Evolutionary conservation across 2,888 invertebrate species (phyloP).

Genomic region (Sisyra nigra): DNA sequence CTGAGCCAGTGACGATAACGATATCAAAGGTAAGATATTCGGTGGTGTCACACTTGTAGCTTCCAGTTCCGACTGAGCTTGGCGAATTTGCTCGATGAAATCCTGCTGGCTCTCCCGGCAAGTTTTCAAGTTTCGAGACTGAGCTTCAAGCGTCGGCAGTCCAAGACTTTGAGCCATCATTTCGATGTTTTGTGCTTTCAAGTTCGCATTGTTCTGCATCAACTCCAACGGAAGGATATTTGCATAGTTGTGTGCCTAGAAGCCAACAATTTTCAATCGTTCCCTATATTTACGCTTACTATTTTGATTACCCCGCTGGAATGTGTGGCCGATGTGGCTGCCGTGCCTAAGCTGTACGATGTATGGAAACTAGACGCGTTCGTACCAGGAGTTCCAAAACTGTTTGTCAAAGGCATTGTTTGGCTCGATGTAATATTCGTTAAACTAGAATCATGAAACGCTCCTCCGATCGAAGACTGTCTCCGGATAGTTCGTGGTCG

Average conservation of each 20-base stretch:
- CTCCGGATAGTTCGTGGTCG: conserved; percentile 40
- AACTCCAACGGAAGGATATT: conserved; percentile 6
- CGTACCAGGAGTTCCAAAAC: conserved; percentile 29
- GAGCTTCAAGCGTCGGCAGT: neutral
- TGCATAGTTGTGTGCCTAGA: conserved; percentile 6
- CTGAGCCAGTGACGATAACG: neutral
- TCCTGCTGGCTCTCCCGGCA: conserved; percentile 2
- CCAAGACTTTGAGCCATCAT: neutral
- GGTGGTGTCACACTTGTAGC: neutral
- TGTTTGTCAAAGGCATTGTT: conserved; percentile 8
- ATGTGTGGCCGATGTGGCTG: neutral
- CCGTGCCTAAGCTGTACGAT: conserved; percentile 9
- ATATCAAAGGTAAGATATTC: neutral
- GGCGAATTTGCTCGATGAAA: conserved; percentile 4
- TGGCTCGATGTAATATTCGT: conserved; percentile 8
- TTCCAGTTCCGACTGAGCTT: conserved; percentile 3
- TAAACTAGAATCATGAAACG: conserved; percentile 36
- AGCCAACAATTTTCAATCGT: neutral
- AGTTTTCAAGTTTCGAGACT: neutral
- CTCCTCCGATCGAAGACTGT: conserved; percentile 40
- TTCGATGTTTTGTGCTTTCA: neutral
- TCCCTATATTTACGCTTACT: no score
- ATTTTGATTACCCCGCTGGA: neutral
- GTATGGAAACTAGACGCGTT: conserved; percentile 9
- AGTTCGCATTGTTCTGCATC: neutral